Evolutionary conservation across 2,888 invertebrate genomes (phyloP), one percentile per base, ranked within the genome.

Genomic region (Fragum fragum): DNA sequence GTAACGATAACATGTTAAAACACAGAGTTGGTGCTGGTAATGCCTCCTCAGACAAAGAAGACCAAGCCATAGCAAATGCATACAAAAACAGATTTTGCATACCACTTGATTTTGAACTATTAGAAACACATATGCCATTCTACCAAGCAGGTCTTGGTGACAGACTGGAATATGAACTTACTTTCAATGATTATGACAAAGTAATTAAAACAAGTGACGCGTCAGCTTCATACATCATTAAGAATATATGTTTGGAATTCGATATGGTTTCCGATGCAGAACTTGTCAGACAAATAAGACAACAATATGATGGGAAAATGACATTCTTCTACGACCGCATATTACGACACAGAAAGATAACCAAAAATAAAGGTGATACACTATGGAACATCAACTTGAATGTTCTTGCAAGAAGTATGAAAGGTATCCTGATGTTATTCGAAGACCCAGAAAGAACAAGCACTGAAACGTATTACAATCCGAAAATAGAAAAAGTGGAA

Each of bases 301-400:
- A 73, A 26, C 78, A 80, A 68, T 69, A 72, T 28, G 36, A 29
- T 11, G 66, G 74, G 21, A 72, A 76, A 53, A 72, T 78, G 74
- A 36, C 29, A 29, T 73, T 83, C 21, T 66, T 83, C 11, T 85
- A 87, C 68, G 87, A 85, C 47, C 68, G 84, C 1, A 73, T 88
- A 39, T 73, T 86, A n/a, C 39, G 79, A 57, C 81, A 88, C 69
- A 73, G 79, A 26, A 78, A 78, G 68, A 69, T 77, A 72, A 36
- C 53, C 3, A 81, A 78, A 55, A 76, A 82, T 52, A 87, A 85
- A 78, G 53, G 57, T 53, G 85, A 88, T 47, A 76, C 78, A 26
- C 72, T 83, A 3, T 88, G 86, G 81, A 88, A 85, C 39, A 76
- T 88, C 9, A 83, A 81, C 39, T 32, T 86, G 9, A 88, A 81